These are phyloP conservation scores for Oreotrochilus melanogaster DNA, from an alignment of 2,113 vertebrate species.

Conservation along the genomic window DNA sequence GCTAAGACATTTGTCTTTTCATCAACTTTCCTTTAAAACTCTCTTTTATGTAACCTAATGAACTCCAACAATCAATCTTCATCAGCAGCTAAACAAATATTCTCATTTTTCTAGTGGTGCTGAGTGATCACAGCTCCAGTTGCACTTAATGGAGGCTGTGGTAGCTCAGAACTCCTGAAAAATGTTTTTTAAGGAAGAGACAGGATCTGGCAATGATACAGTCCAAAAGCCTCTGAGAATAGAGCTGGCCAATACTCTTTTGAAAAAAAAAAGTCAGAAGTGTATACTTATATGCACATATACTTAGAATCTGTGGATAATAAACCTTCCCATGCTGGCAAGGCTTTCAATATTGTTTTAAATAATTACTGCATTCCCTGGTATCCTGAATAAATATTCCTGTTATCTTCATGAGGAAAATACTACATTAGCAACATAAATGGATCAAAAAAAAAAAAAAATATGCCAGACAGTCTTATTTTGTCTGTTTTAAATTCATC, in stretches of 20 bases:
- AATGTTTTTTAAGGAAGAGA: background rate
- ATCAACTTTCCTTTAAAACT: background rate
- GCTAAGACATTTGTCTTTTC: background rate
- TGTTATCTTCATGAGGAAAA: background rate
- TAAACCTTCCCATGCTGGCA: background rate
- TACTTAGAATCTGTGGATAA: background rate
- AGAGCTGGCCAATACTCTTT: background rate
- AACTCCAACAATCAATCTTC: background rate
- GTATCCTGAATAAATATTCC: background rate
- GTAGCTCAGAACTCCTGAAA: background rate
- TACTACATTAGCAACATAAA: conserved; percentile 1
- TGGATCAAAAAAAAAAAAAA: no score
- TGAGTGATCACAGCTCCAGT: background rate
- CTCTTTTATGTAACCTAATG: background rate
- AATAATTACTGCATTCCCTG: background rate
- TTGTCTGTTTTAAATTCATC: background rate
- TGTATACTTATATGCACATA: no score
- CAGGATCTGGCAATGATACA: background rate
- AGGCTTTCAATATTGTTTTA: background rate
- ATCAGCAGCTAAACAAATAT: background rate
- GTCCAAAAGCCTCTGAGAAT: background rate
- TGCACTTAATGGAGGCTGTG: background rate
- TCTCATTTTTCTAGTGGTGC: background rate
- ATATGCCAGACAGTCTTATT: background rate
- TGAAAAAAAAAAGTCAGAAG: no score